phyloP scores from a whole-genome alignment of 2,888 invertebrate genomes.

The Eudiplozoon nipponicum region DNA sequence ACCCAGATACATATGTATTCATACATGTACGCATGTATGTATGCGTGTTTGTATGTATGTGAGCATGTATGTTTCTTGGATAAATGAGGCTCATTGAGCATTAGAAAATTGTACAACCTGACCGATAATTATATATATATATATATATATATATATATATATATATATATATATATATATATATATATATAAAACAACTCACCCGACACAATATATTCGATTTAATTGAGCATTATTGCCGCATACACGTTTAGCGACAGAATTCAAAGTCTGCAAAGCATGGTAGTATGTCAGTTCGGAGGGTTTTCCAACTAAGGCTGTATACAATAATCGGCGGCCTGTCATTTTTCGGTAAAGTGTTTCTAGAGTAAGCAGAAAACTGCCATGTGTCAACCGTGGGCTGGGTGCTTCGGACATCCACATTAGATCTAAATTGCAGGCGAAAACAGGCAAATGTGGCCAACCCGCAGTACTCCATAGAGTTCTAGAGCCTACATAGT shows the following conservation, averaged over 20 bases:
- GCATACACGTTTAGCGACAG: slow-evolving; percentile 31
- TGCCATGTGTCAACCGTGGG: slow-evolving; percentile 37
- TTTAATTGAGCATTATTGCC: slow-evolving; percentile 30
- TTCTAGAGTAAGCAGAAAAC: slow-evolving; percentile 35
- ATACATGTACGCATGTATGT: no score
- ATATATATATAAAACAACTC: slow-evolving; percentile 19
- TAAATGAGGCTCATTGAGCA: no score
- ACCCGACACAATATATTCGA: slow-evolving; percentile 36
- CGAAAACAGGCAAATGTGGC: slow-evolving; percentile 37
- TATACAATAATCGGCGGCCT: slow-evolving; percentile 33
- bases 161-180: no score
- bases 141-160: no score
- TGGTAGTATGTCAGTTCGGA: slow-evolving; percentile 37
- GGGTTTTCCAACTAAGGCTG: slow-evolving; percentile 36
- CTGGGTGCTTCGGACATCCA: slow-evolving; percentile 38
- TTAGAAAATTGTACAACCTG: no score
- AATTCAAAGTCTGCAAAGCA: slow-evolving; percentile 32
- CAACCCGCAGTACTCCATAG: slow-evolving; percentile 20
- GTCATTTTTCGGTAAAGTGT: slow-evolving; percentile 35
- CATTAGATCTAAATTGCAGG: slow-evolving; percentile 37
- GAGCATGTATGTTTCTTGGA: no score
- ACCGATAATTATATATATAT: no score
- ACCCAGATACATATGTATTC: no score
- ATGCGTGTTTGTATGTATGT: no score
- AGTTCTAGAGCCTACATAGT: no score